These are phyloP conservation scores for Heliconius erato DNA, from an alignment of 2,888 invertebrate species.

Conservation along the genomic window DNA sequence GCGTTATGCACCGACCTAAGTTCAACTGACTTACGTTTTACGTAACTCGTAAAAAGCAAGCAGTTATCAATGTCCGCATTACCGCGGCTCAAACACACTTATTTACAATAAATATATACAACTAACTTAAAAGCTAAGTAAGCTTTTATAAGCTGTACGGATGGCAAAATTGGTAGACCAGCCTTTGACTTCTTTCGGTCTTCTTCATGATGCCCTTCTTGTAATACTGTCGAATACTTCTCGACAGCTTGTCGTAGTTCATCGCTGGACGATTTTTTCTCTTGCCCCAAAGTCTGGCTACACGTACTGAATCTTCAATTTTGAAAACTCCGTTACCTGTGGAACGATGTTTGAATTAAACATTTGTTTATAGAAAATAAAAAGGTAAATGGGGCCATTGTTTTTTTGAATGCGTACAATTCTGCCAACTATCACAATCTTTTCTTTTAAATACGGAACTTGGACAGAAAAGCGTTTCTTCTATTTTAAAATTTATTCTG, in stretches of 20 bases:
- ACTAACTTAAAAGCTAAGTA: slow-evolving; percentile 64
- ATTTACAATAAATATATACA: slow-evolving; percentile 72
- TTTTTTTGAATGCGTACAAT: slow-evolving; percentile 38
- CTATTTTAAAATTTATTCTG: neutral
- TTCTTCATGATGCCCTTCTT: slow-evolving; percentile 99
- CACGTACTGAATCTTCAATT: slow-evolving; percentile 98
- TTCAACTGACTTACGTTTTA: slow-evolving; percentile 71
- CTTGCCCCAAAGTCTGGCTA: slow-evolving; percentile 99
- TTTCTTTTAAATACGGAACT: slow-evolving; percentile 17
- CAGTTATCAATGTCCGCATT: slow-evolving; percentile 79
- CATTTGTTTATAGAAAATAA: slow-evolving; percentile 55
- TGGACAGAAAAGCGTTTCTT: neutral
- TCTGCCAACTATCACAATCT: slow-evolving; percentile 32
- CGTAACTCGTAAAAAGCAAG: slow-evolving; percentile 69
- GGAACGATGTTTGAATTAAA: slow-evolving; percentile 70
- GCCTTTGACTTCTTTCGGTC: slow-evolving; percentile 98
- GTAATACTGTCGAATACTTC: slow-evolving; percentile 99
- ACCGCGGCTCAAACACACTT: slow-evolving; percentile 76
- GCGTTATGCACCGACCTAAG: slow-evolving; percentile 61
- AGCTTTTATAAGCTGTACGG: slow-evolving; percentile 92
- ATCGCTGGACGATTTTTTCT: slow-evolving; percentile 99
- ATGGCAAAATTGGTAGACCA: slow-evolving; percentile 99
- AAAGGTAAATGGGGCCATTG: slow-evolving; percentile 49
- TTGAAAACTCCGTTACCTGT: slow-evolving; percentile 96
- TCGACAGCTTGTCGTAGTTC: slow-evolving; percentile 99